These are phyloP conservation scores for Hylaea fasciaria DNA, from an alignment of 2,888 invertebrate species.

Conservation along the genomic window DNA sequence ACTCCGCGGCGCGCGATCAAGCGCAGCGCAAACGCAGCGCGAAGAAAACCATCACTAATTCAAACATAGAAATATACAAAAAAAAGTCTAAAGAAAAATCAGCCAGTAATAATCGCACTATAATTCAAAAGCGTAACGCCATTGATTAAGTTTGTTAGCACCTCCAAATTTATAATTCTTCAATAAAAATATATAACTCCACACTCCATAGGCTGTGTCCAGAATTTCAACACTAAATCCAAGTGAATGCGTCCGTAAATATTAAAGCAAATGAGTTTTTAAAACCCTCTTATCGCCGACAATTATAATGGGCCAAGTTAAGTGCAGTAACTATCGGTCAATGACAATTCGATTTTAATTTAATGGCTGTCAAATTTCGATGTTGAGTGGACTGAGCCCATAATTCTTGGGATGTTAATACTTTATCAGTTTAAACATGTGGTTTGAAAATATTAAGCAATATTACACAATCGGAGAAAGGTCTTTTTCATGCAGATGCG, in stretches of 20 bases:
- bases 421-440: conserved; percentile 50
- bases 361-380: conserved; percentile 66
- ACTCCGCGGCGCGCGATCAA: conserved; percentile 67
- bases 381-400: conserved; percentile 53
- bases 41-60: conserved; percentile 45
- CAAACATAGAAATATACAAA: conserved; percentile 29
- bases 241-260: conserved; percentile 47
- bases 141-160: conserved; percentile 7
- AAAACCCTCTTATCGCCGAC: conserved; percentile 63
- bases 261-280: conserved; percentile 67
- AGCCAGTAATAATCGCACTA: conserved; percentile 1
- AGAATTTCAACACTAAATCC: conserved; percentile 49
- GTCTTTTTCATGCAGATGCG: conserved; percentile 36
- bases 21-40: conserved; percentile 61
- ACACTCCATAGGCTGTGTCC: conserved; percentile 34
- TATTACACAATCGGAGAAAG: conserved; percentile 38
- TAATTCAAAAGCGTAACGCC: conserved; percentile 23
- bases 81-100: conserved; percentile 5
- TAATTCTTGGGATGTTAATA: conserved; percentile 46
- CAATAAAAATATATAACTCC: no score
- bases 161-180: conserved; percentile 29
- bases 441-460: conserved; percentile 42
- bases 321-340: conserved; percentile 65
- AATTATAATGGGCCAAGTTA: conserved; percentile 65
- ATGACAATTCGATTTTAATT: conserved; percentile 75